A percentile compares a stretch with the other conserved stretches of the same genome.
phyloP scores from a whole-genome alignment of 2,797 vertebrate genomes.

The Pangasius larnaudii region DNA sequence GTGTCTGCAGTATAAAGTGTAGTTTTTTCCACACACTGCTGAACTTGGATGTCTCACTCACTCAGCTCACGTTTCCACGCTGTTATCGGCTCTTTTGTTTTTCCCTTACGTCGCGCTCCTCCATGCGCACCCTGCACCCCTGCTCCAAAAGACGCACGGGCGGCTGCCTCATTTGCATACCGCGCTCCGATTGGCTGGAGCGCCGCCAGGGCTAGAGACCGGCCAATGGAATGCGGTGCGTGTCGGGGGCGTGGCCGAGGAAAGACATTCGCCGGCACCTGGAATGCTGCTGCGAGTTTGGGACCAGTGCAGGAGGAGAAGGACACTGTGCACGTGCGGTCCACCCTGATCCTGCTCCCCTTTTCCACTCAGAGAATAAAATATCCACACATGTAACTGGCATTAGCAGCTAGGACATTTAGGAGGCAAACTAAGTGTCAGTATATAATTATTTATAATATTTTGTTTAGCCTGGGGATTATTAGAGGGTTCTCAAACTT shows the following conservation, averaged over 20 bases:
- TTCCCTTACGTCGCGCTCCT: slow-evolving; percentile 53
- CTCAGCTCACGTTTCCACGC: slow-evolving; percentile 39
- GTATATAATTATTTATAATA: not conserved
- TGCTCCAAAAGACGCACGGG: slow-evolving; percentile 63
- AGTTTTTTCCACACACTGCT: slow-evolving; percentile 47
- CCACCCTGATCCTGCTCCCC: slow-evolving; percentile 22
- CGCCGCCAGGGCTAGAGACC: slow-evolving; percentile 32
- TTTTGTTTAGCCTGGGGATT: not conserved
- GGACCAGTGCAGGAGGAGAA: slow-evolving; percentile 27
- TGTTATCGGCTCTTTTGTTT: slow-evolving; percentile 48
- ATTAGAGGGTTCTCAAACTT: not conserved
- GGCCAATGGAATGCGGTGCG: slow-evolving; percentile 46
- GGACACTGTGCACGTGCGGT: slow-evolving; percentile 10
- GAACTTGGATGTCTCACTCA: slow-evolving; percentile 38
- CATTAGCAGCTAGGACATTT: slow-evolving; percentile 8
- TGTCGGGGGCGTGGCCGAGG: slow-evolving; percentile 41
- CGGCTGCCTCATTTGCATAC: slow-evolving; percentile 66
- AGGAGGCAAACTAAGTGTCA: not conserved
- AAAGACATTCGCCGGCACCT: not conserved
- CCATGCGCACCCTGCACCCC: slow-evolving; percentile 81
- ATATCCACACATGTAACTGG: slow-evolving; percentile 21
- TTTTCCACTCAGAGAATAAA: slow-evolving; percentile 22
- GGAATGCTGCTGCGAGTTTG: slow-evolving; percentile 2
- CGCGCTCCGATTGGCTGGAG: slow-evolving; percentile 51
- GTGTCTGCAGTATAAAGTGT: slow-evolving; percentile 40